Conservation (phyloP, 2,888 invertebrate species). For the Agonum fuliginosum region DNA sequence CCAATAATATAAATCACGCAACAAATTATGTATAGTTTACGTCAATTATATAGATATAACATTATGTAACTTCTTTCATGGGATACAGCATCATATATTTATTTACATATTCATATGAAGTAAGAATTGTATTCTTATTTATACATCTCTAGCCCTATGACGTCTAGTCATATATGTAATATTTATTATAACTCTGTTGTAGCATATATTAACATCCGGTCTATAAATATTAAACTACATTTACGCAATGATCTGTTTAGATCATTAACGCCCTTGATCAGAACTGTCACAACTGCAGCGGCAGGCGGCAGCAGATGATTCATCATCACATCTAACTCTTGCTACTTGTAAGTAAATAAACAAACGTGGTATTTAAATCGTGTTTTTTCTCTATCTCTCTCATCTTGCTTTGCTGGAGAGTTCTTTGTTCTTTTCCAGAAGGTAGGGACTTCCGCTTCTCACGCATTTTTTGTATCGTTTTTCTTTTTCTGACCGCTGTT, state of each 20-base stretch:
- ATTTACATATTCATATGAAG: no score
- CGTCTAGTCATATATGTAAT: neutral
- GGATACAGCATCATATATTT: no score
- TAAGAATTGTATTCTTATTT: no score
- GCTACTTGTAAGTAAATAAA: conserved; percentile 36
- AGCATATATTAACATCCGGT: conserved; percentile 32
- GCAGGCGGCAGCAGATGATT: conserved; percentile 7
- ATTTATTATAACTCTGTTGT: conserved; percentile 19
- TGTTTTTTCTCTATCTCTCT: conserved; percentile 37
- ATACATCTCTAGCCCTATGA: no score
- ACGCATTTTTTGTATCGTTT: conserved; percentile 20
- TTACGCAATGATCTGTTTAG: conserved; percentile 38
- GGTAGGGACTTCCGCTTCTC: conserved; percentile 41
- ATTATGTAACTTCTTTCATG: no score
- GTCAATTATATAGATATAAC: no score
- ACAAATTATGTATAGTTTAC: no score
- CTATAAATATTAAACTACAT: conserved; percentile 41
- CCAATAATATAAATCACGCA: no score
- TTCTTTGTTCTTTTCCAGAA: conserved; percentile 27
- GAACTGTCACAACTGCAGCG: neutral
- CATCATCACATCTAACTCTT: neutral
- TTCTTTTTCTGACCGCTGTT: conserved; percentile 21
- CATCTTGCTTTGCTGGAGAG: conserved; percentile 1
- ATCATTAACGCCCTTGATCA: conserved; percentile 43
- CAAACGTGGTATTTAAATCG: conserved; percentile 38